These are phyloP conservation scores for Lampris incognitus DNA, from an alignment of 2,113 vertebrate genomes.

Conservation along the genomic window DNA sequence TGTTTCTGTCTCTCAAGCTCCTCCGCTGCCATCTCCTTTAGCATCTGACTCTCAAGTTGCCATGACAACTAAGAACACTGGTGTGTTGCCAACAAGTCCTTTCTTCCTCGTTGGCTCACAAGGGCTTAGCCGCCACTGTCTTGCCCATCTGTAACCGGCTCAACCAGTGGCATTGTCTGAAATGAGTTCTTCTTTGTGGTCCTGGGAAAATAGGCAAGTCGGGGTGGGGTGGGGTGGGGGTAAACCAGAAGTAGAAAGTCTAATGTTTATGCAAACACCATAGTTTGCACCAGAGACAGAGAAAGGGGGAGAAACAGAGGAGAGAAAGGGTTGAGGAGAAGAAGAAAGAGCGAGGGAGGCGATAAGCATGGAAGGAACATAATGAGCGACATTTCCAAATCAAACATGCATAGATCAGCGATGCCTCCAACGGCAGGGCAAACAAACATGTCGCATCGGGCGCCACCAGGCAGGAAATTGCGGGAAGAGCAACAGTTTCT, in stretches of 20 bases:
- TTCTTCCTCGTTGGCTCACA: constrained; percentile 8
- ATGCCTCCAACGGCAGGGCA: constrained; percentile 67
- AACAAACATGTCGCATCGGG: constrained; percentile 68
- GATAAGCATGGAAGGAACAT: constrained; percentile 41
- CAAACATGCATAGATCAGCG: constrained; percentile 77
- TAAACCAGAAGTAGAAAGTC: no score
- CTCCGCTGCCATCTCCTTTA: constrained; percentile 32
- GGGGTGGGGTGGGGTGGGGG: no score
- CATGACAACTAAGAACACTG: constrained; percentile 60
- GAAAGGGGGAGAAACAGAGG: constrained; percentile 16
- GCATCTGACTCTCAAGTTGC: constrained; percentile 54
- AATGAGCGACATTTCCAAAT: constrained; percentile 78
- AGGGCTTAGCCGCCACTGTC: not conserved
- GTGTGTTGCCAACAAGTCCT: constrained; percentile 2
- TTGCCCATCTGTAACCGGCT: constrained; percentile 35
- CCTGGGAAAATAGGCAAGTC: not conserved
- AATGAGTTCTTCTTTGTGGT: not conserved
- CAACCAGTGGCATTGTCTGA: constrained; percentile 9
- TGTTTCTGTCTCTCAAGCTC: constrained; percentile 10
- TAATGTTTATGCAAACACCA: constrained; percentile 26
- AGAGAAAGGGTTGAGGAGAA: constrained; percentile 24
- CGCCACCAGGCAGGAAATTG: constrained; percentile 73
- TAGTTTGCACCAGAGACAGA: constrained; percentile 17
- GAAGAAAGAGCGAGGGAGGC: constrained; percentile 31
- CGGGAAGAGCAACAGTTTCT: constrained; percentile 53